These are phyloP conservation scores for Mystacornis crossleyi DNA, from an alignment of 2,113 vertebrate genomes.

Conservation along the genomic window DNA sequence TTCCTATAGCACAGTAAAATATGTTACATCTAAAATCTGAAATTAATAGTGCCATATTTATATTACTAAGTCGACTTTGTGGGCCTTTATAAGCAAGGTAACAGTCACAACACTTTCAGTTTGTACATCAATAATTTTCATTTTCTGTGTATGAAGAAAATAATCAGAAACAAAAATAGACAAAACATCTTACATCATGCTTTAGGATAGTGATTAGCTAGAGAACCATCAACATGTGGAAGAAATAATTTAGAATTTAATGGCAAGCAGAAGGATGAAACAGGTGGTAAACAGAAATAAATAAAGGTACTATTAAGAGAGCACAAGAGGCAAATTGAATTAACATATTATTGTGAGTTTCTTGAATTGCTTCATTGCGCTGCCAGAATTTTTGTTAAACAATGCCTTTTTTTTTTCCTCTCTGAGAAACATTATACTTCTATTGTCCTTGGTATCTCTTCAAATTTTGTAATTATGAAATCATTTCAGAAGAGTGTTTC, in stretches of 20 bases:
- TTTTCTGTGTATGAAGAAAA: background rate
- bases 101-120: background rate
- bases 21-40: background rate
- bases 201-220: background rate
- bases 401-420: background rate
- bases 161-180: background rate
- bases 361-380: background rate
- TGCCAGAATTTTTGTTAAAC: background rate
- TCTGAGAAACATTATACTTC: background rate
- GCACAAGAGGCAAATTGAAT: background rate
- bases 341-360: background rate
- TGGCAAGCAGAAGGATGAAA: background rate
- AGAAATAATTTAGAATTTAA: background rate
- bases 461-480: conserved; percentile 19
- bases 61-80: background rate
- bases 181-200: background rate
- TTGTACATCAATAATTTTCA: background rate
- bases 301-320: background rate
- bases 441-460: conserved; percentile 18
- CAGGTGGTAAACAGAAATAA: background rate
- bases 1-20: background rate
- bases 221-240: background rate
- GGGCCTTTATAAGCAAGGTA: background rate
- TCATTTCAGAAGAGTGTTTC: background rate
- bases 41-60: background rate